Conservation (phyloP, 53 echinoderm and acorn worm genomes). For the Stichopus horrens region DNA sequence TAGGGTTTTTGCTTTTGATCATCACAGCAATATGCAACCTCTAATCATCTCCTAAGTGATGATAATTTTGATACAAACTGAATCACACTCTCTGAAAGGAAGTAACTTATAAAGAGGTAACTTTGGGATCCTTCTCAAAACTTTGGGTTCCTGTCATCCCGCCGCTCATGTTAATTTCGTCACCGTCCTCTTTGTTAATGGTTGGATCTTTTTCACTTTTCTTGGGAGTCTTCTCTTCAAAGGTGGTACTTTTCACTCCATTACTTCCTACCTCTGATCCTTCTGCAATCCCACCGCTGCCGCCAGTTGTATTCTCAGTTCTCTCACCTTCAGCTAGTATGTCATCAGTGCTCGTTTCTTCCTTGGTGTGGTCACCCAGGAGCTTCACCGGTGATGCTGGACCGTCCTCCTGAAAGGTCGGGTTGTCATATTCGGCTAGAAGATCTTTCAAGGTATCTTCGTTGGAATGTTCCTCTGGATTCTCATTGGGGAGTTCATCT, state of each 20-base stretch:
- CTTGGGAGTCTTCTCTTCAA: not conserved
- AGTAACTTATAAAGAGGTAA: not conserved
- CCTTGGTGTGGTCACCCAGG: not conserved
- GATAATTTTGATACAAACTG: too few relatives aligned
- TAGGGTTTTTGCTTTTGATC: too few relatives aligned
- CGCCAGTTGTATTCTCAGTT: too few relatives aligned
- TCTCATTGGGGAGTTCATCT: not conserved
- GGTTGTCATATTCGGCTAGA: not conserved
- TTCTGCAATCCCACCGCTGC: not conserved
- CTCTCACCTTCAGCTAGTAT: too few relatives aligned
- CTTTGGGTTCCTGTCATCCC: not conserved
- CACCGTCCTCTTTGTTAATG: not conserved
- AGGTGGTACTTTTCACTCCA: not conserved
- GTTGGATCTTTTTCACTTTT: too few relatives aligned
- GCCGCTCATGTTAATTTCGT: not conserved
- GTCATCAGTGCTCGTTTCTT: not conserved
- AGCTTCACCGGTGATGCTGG: too few relatives aligned
- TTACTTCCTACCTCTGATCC: not conserved
- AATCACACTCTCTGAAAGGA: too few relatives aligned
- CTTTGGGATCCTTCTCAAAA: not conserved
- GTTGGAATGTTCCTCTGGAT: not conserved
- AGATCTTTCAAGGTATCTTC: not conserved
- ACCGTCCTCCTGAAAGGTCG: not conserved
- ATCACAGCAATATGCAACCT: too few relatives aligned
- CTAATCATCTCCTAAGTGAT: too few relatives aligned